These are phyloP conservation scores for Ferdinandea cuprea DNA, from an alignment of 2,888 invertebrate species.

Conservation along the genomic window DNA sequence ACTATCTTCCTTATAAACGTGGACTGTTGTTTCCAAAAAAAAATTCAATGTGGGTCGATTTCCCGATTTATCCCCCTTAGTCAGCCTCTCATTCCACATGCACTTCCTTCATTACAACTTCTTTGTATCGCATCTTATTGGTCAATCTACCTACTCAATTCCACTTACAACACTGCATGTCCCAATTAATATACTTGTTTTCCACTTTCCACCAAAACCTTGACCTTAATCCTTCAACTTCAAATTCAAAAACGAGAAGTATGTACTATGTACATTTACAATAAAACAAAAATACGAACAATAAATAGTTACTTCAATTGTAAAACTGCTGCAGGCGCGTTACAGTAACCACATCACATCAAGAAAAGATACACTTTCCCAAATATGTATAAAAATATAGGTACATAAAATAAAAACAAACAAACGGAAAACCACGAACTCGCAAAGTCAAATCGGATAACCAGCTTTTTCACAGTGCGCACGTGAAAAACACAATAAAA, in stretches of 20 bases:
- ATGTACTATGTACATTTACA: background rate
- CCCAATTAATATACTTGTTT: constrained; percentile 35
- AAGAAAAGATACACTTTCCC: constrained; percentile 69
- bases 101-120: background rate
- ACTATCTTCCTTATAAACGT: no score
- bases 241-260: constrained; percentile 10
- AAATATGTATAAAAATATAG: constrained; percentile 42
- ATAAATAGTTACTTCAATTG: constrained; percentile 30
- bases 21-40: no score
- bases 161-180: constrained; percentile 2
- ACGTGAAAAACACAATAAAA: constrained; percentile 63
- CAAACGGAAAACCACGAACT: constrained; percentile 52
- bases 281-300: no score
- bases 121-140: constrained; percentile 3
- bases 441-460: constrained; percentile 31
- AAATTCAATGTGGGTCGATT: no score
- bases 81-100: no score
- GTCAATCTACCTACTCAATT: background rate
- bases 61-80: no score
- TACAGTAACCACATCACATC: constrained; percentile 1
- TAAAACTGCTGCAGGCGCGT: constrained; percentile 21
- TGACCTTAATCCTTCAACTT: constrained; percentile 68
- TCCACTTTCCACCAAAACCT: constrained; percentile 66
- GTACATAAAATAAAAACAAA: background rate
- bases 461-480: constrained; percentile 17